These are phyloP conservation scores for Catharus fuscescens DNA, from an alignment of 2,113 vertebrate species.

Conservation along the genomic window DNA sequence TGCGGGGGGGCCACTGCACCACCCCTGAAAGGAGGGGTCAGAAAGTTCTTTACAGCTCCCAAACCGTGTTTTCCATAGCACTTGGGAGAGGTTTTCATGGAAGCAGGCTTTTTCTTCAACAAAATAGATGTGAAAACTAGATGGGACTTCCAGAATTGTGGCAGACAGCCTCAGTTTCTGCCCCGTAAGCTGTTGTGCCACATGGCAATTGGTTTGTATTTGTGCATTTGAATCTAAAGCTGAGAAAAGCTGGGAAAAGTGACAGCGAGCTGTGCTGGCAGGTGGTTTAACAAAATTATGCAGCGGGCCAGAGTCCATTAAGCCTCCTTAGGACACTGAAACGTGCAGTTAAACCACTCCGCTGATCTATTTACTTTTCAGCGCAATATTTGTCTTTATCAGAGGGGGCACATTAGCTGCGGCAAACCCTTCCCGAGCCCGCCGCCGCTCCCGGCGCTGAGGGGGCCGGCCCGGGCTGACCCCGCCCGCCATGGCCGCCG, in stretches of 20 bases:
- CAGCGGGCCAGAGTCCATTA: neutral
- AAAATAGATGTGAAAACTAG: neutral
- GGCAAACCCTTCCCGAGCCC: too few species aligned
- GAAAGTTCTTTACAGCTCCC: neutral
- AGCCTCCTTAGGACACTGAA: accelerated
- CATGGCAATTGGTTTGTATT: accelerated
- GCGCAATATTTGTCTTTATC: accelerated
- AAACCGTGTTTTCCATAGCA: accelerated
- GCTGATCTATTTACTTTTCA: accelerated
- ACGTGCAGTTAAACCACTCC: accelerated
- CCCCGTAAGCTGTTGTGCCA: neutral
- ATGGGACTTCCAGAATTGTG: neutral
- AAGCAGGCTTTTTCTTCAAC: neutral
- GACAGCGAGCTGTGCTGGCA: neutral
- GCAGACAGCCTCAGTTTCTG: neutral
- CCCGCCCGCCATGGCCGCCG: neutral
- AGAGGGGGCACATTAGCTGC: accelerated
- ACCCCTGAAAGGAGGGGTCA: neutral
- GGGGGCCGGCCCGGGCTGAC: neutral
- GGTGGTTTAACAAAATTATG: accelerated
- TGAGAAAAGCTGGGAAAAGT: too few species aligned
- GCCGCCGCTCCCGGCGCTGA: neutral
- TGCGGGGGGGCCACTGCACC: neutral
- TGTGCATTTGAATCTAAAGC: accelerated
- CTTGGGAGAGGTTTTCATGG: neutral